Evolutionary conservation across 92 coral and sea anemone species (phyloP), one percentile per base, ranked within the genome.

Genomic region (Metridium senile): DNA sequence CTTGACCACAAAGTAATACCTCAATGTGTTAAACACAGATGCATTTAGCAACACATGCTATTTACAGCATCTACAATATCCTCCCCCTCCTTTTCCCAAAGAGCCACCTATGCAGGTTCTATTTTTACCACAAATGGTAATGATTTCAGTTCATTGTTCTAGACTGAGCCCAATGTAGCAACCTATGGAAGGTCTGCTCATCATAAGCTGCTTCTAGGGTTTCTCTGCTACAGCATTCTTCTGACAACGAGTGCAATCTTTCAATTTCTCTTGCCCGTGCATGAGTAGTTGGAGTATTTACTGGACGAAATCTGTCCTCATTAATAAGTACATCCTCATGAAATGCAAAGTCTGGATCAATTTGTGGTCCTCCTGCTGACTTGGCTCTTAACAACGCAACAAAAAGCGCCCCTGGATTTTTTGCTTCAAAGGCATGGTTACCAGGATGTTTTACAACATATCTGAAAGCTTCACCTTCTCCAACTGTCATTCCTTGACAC

Each of bases 271-370:
- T 18, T 19, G 65, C 77, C 32, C 76, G 28, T 2, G 87, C 78
- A 10, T 33, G 72, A n/a, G 74, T 83, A 23, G 78, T 76, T 29
- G 72, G 72, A 18, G 87, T 45, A 78, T 83, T 31, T n/a, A 76
- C 83, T 16, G 78, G 67, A 13, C 69, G 59, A 47, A 70, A 70
- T 51, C 78, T 68, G 45, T 82, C 87, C 13, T 75, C 82, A 47
- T 82, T 82, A 29, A 76, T 17, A n/a, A 82, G 73, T 2, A 69
- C 71, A 27, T 52, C 81, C 35, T 82, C 81, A 39, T 82, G 63
- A 53, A 82, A 81, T 16, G 87, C 87, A 62, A 83, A 83, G 39
- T 83, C 83, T 19, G 87, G 82, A 62, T 83, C 78, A 11, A 20
- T 25, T 0, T 65, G 39, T 72, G 32, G 18, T 0, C 79, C 66